Evolutionary conservation across 1,140 invertebrate genomes (phyloP).

Genomic region (Brachionus rotundiformis): DNA sequence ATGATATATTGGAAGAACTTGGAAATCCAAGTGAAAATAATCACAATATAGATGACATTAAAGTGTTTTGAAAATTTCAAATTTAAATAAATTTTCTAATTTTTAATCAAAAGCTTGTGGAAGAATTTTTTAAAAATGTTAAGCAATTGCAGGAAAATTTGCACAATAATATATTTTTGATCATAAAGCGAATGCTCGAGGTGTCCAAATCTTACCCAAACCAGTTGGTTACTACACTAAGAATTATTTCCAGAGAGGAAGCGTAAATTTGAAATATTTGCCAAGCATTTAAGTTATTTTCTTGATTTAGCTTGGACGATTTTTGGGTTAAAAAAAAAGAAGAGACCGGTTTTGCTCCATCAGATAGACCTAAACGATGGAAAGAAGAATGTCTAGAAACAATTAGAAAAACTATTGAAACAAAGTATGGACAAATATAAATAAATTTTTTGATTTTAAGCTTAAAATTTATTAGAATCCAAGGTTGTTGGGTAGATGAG

Average conservation of each 20-base stretch:
- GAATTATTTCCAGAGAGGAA: slow-evolving; percentile 50
- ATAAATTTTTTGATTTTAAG: background rate
- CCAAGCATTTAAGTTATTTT: background rate
- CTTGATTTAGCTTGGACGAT: slow-evolving; percentile 3
- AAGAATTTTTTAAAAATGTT: slow-evolving; percentile 46
- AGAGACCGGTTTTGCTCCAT: slow-evolving; percentile 48
- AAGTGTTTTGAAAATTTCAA: too few species aligned
- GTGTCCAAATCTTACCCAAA: slow-evolving; percentile 26
- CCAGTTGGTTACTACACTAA: slow-evolving; percentile 33
- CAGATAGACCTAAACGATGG: slow-evolving; percentile 48
- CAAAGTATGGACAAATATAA: background rate
- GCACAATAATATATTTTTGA: slow-evolving; percentile 40
- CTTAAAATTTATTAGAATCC: slow-evolving; percentile 13
- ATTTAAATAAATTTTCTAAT: background rate
- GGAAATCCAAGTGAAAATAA: slow-evolving; percentile 26
- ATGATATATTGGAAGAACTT: slow-evolving; percentile 42
- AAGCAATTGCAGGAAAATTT: background rate
- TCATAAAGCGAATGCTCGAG: slow-evolving; percentile 17
- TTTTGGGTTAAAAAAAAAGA: slow-evolving; percentile 49
- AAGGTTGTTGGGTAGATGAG: slow-evolving; percentile 15
- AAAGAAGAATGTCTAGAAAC: background rate
- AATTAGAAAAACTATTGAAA: slow-evolving; percentile 22
- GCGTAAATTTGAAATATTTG: too few species aligned
- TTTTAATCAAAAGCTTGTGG: background rate
- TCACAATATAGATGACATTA: slow-evolving; percentile 33